These are phyloP conservation scores for Hedychridium roseum DNA, from an alignment of 2,888 invertebrate species.

Conservation along the genomic window DNA sequence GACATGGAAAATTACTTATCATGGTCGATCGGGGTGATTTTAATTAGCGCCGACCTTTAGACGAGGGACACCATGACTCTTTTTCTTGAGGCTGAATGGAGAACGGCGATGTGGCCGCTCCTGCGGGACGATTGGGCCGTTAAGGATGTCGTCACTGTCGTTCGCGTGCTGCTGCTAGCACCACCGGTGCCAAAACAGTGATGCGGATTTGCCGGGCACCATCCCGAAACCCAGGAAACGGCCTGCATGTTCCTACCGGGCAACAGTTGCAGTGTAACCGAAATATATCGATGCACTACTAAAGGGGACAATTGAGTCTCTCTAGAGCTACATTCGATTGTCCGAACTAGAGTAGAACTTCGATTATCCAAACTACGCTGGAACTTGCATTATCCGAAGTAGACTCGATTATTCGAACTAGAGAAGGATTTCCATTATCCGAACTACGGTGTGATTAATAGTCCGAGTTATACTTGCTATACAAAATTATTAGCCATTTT, in stretches of 20 bases:
- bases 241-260: slow-evolving; percentile 56
- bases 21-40: neutral
- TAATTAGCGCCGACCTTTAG: slow-evolving; percentile 23
- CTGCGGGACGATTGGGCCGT: slow-evolving; percentile 58
- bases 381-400: too few species aligned
- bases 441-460: too few species aligned
- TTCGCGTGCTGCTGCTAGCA: slow-evolving; percentile 51
- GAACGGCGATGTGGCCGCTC: slow-evolving; percentile 50
- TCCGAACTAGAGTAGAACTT: too few species aligned
- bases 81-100: slow-evolving; percentile 52
- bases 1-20: too few species aligned
- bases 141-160: slow-evolving; percentile 58
- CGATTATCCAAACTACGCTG: too few species aligned
- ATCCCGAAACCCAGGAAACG: slow-evolving; percentile 56
- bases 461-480: too few species aligned
- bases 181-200: slow-evolving; percentile 54
- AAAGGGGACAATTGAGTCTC: too few species aligned
- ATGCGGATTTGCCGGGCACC: slow-evolving; percentile 56
- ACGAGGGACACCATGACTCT: slow-evolving; percentile 60
- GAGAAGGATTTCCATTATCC: too few species aligned
- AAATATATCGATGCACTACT: slow-evolving; percentile 5
- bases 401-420: too few species aligned
- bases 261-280: slow-evolving; percentile 17
- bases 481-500: too few species aligned
- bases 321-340: too few species aligned